Evolutionary conservation across 2,113 vertebrate genomes (phyloP).

Genomic region (Gymnobelideus leadbeateri): DNA sequence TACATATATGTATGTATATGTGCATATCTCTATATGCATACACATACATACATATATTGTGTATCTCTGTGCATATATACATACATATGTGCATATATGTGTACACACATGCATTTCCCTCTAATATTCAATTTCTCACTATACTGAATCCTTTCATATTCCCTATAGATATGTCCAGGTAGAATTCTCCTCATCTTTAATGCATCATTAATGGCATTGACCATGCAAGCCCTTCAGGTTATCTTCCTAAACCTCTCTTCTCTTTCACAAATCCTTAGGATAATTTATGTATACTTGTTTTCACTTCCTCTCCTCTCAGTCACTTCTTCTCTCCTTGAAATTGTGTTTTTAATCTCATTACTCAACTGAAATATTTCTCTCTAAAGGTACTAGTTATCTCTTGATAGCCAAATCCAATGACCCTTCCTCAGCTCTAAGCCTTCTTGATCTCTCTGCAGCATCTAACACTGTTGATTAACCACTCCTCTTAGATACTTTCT

Average conservation of each 20-base stretch:
- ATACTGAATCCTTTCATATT: neutral
- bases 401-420: neutral
- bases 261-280: neutral
- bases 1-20: neutral
- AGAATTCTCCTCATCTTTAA: neutral
- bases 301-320: neutral
- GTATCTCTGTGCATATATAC: too few species aligned
- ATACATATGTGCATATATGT: neutral
- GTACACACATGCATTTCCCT: neutral
- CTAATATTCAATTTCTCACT: neutral
- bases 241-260: neutral
- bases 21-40: neutral
- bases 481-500: neutral
- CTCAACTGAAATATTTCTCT: neutral
- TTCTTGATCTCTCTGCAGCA: neutral
- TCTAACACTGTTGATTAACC: neutral
- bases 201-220: neutral
- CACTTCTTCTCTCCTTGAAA: neutral
- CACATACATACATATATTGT: neutral
- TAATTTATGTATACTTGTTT: neutral
- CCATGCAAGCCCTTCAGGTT: neutral
- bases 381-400: neutral
- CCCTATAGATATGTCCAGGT: neutral
- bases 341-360: neutral
- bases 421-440: neutral